These are phyloP conservation scores for Drosophila micromelanica DNA, from an alignment of 1,140 invertebrate genomes.

Conservation along the genomic window DNA sequence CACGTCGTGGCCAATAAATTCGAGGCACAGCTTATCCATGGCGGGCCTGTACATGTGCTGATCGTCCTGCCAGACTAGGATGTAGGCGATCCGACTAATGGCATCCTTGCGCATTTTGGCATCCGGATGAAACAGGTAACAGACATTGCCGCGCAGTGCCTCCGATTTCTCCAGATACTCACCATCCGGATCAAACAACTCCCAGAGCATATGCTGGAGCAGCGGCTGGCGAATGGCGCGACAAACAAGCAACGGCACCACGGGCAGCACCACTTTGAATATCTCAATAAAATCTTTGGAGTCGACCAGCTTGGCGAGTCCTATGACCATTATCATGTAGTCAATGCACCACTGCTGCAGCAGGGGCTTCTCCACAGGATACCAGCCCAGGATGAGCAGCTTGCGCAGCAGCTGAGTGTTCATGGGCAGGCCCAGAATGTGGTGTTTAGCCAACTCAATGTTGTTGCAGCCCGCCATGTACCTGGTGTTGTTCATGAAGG, in stretches of 20 bases:
- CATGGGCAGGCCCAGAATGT: constrained; percentile 69
- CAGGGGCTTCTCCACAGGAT: not conserved
- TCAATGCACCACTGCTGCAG: constrained; percentile 51
- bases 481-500: constrained; percentile 52
- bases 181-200: constrained; percentile 54
- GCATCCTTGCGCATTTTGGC: constrained; percentile 45
- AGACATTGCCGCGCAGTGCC: constrained; percentile 57
- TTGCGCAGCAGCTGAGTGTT: constrained; percentile 49
- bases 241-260: constrained; percentile 58
- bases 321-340: constrained; percentile 48
- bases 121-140: constrained; percentile 60
- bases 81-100: constrained; percentile 36
- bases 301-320: constrained; percentile 23
- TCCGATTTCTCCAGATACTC: constrained; percentile 20
- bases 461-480: constrained; percentile 57
- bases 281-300: constrained; percentile 30
- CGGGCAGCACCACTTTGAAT: constrained; percentile 43
- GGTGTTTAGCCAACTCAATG: constrained; percentile 29
- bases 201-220: constrained; percentile 43
- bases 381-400: constrained; percentile 44
- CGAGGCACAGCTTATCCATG: constrained; percentile 4
- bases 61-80: constrained; percentile 27
- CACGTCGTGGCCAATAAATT: constrained; percentile 41
- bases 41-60: constrained; percentile 25
- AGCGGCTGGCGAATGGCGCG: constrained; percentile 26